Evolutionary conservation across 2,888 invertebrate genomes (phyloP).

Genomic region (Himalopsyche kuldschensis): DNA sequence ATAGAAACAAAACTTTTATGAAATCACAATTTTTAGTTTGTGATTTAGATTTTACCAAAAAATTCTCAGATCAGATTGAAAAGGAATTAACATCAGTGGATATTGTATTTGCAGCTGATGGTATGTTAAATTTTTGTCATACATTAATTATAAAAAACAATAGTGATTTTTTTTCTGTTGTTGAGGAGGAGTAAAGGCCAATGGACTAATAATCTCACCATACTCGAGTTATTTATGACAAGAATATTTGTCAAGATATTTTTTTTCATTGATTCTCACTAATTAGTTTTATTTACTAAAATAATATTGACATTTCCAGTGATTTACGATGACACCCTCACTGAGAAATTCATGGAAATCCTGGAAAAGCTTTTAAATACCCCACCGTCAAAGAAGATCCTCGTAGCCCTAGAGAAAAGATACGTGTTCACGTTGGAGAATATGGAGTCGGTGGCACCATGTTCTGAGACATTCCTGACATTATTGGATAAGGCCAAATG

Average conservation of each 20-base stretch:
- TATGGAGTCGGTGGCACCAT: constrained; percentile 81
- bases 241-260: background rate
- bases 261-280: background rate
- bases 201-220: background rate
- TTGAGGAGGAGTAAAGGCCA: too few relatives aligned
- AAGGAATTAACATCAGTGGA: constrained; percentile 62
- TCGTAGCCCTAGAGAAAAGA: constrained; percentile 81
- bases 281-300: too few relatives aligned
- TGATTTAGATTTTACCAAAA: constrained; percentile 70
- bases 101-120: constrained; percentile 81
- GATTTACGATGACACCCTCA: constrained; percentile 81
- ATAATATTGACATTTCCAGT: constrained; percentile 59
- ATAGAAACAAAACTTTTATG: constrained; percentile 65
- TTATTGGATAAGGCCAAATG: constrained; percentile 58
- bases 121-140: constrained; percentile 52
- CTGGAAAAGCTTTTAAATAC: constrained; percentile 67
- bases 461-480: constrained; percentile 80
- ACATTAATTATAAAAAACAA: background rate
- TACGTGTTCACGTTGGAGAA: constrained; percentile 83
- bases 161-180: too few relatives aligned
- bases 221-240: too few relatives aligned
- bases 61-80: constrained; percentile 60
- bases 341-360: constrained; percentile 76
- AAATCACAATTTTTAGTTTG: constrained; percentile 63
- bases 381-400: constrained; percentile 64